phyloP scores from a whole-genome alignment of 2,797 vertebrate genomes.

The Chaenodraco wilsoni region DNA sequence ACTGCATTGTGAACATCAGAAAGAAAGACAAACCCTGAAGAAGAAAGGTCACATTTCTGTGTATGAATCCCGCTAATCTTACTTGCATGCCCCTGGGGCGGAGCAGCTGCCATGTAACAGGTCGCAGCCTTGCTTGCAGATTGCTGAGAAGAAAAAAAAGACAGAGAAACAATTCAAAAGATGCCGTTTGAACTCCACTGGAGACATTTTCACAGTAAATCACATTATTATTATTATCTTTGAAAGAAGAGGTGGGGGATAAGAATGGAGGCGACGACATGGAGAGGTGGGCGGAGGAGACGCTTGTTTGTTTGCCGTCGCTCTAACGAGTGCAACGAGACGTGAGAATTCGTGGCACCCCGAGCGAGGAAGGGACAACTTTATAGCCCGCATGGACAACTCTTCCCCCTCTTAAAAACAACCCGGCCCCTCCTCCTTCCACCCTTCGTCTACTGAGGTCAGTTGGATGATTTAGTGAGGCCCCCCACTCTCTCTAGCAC shows the following conservation, averaged over 20 bases:
- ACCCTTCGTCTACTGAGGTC: slow-evolving; percentile 63
- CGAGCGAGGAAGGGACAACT: slow-evolving; percentile 52
- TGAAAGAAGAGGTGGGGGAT: background rate
- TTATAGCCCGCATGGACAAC: slow-evolving; percentile 64
- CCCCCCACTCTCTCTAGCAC: slow-evolving; percentile 37
- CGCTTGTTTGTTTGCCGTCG: slow-evolving; percentile 53
- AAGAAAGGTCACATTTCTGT: slow-evolving; percentile 4
- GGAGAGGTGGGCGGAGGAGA: slow-evolving; percentile 17
- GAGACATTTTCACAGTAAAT: background rate
- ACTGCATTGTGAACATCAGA: background rate
- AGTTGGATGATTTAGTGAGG: slow-evolving; percentile 67
- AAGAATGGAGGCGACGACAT: background rate
- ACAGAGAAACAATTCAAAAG: slow-evolving; percentile 13
- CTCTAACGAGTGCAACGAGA: slow-evolving; percentile 66
- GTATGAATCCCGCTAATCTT: slow-evolving; percentile 71
- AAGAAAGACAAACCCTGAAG: background rate
- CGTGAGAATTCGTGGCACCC: slow-evolving; percentile 62
- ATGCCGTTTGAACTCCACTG: background rate
- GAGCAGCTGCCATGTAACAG: slow-evolving; percentile 89
- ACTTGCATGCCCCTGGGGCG: slow-evolving; percentile 93
- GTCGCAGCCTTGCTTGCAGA: slow-evolving; percentile 96
- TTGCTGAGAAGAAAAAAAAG: slow-evolving; percentile 79
- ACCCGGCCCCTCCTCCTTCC: slow-evolving; percentile 42
- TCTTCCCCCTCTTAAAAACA: slow-evolving; percentile 49
- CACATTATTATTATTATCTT: background rate